These are phyloP conservation scores for Eretmodus cyanostictus DNA, from an alignment of 2,113 vertebrate species.

Conservation along the genomic window DNA sequence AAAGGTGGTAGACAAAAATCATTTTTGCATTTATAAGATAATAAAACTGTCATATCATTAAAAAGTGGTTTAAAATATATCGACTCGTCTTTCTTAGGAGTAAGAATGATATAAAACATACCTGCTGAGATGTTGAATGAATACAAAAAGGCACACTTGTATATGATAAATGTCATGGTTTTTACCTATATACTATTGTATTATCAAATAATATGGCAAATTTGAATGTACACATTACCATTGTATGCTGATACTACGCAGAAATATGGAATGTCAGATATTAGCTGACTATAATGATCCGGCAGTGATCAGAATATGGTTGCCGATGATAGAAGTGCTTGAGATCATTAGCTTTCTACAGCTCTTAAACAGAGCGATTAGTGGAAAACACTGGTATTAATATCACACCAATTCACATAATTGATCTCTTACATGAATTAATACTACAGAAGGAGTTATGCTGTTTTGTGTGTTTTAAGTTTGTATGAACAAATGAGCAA, in stretches of 20 bases:
- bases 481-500: not conserved
- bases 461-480: not conserved
- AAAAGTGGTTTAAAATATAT: not conserved
- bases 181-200: not conserved
- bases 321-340: not conserved
- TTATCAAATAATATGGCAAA: not conserved
- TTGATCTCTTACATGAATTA: not conserved
- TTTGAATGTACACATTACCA: not conserved
- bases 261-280: not conserved
- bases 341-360: not conserved
- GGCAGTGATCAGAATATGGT: not conserved
- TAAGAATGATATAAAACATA: not conserved
- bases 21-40: not conserved
- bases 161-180: not conserved
- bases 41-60: not conserved
- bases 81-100: not conserved
- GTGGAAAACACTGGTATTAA: not conserved
- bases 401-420: not conserved
- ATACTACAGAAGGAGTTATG: not conserved
- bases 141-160: not conserved
- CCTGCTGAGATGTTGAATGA: not conserved
- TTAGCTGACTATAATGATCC: not conserved
- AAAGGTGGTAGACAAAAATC: not conserved
- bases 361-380: not conserved
- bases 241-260: not conserved